These are phyloP conservation scores for Stichopus horrens DNA, from an alignment of 53 echinoderm and acorn worm genomes.

Conservation along the genomic window DNA sequence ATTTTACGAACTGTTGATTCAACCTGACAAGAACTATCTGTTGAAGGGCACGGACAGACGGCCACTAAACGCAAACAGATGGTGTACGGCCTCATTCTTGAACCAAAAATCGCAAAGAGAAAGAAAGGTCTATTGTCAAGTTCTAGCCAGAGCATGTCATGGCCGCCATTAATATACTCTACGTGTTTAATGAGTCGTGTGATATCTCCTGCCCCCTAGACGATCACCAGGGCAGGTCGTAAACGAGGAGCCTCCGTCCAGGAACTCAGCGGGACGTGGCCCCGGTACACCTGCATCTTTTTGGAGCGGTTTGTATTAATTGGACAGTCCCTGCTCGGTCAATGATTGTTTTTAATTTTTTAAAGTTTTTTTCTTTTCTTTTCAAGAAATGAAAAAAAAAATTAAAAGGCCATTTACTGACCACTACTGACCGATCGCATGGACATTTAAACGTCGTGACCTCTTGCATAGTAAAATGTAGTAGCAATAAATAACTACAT, in stretches of 20 bases:
- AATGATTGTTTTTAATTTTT: background rate
- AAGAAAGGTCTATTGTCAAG: too few species aligned
- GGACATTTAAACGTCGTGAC: background rate
- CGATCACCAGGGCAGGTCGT: background rate
- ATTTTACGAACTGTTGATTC: background rate
- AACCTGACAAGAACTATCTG: slow-evolving; percentile 30
- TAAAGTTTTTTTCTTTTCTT: background rate
- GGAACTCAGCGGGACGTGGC: background rate
- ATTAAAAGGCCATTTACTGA: background rate
- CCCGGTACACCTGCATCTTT: background rate
- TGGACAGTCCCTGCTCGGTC: background rate
- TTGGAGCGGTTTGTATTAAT: background rate
- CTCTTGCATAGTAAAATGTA: background rate
- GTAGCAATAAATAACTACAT: background rate
- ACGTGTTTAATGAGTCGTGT: background rate
- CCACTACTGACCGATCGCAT: background rate
- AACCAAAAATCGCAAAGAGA: background rate
- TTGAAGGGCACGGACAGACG: background rate
- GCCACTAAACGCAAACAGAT: slow-evolving; percentile 10
- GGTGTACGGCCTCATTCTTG: slow-evolving; percentile 10
- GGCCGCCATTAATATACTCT: background rate
- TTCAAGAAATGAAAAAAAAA: background rate
- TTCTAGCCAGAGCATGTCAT: too few species aligned
- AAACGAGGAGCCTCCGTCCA: background rate
- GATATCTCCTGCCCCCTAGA: slow-evolving; percentile 8